Conservation (phyloP, 2,888 invertebrate species). For the Zaprionus bogoriensis region DNA sequence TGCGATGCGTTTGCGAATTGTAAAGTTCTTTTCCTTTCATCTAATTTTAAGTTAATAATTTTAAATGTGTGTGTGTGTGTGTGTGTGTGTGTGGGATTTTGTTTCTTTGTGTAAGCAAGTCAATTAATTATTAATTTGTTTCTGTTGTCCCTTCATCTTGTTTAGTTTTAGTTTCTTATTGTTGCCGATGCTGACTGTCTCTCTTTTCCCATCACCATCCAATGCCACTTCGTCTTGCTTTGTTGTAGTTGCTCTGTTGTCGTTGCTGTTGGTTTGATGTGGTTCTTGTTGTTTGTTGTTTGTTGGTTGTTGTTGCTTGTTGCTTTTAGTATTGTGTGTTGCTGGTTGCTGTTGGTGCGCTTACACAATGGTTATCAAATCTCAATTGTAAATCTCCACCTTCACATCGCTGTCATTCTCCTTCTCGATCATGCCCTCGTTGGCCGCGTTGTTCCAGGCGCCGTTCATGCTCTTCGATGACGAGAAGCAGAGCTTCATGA, state of each 20-base stretch:
- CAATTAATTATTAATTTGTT: slow-evolving; percentile 32
- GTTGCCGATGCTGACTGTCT: slow-evolving; percentile 12
- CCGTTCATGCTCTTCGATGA: slow-evolving; percentile 87
- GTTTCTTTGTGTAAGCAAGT: slow-evolving; percentile 1
- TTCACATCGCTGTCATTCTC: slow-evolving; percentile 81
- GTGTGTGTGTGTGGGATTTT: slow-evolving; percentile 9
- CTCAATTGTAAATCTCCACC: slow-evolving; percentile 82
- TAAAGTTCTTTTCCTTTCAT: neutral
- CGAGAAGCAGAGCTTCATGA: slow-evolving; percentile 99
- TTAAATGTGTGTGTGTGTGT: slow-evolving; percentile 22
- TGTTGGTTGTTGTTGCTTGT: slow-evolving; percentile 21
- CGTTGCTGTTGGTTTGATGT: slow-evolving; percentile 16
- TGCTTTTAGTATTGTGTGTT: slow-evolving; percentile 43
- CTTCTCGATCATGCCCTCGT: slow-evolving; percentile 83
- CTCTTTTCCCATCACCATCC: slow-evolving; percentile 13
- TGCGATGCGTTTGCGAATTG: slow-evolving; percentile 72
- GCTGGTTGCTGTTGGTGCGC: slow-evolving; percentile 21
- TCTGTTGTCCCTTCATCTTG: slow-evolving; percentile 3
- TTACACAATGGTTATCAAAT: slow-evolving; percentile 82
- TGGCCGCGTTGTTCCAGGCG: slow-evolving; percentile 84
- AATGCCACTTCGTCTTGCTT: slow-evolving; percentile 12
- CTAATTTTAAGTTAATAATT: neutral
- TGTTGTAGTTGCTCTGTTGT: slow-evolving; percentile 14
- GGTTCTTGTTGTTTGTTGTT: slow-evolving; percentile 19
- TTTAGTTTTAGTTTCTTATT: slow-evolving; percentile 14